phyloP scores from a whole-genome alignment of 37 sponge, comb jelly and placozoan genomes.

The Oscarella lobularis region DNA sequence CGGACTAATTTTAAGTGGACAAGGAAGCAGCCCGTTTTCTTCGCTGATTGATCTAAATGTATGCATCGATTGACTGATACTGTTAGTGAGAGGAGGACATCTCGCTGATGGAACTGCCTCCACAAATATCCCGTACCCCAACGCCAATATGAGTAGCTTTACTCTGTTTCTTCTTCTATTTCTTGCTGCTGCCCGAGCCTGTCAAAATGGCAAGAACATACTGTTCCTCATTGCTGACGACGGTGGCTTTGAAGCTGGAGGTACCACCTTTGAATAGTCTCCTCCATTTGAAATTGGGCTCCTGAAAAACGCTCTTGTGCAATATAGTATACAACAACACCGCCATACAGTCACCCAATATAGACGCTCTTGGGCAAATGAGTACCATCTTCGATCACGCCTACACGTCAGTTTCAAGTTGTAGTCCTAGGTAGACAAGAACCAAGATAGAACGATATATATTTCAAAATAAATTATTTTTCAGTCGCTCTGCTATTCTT shows the following conservation, averaged over 20 bases:
- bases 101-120: too few species aligned
- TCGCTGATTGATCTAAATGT: too few species aligned
- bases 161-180: neutral
- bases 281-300: too few species aligned
- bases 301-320: too few species aligned
- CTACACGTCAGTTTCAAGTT: slow-evolving; percentile 61
- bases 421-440: slow-evolving; percentile 24
- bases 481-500: slow-evolving; percentile 49
- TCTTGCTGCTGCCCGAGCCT: neutral
- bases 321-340: slow-evolving; percentile 27
- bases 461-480: neutral
- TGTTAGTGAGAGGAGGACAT: too few species aligned
- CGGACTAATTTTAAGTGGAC: too few species aligned
- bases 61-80: too few species aligned
- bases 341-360: slow-evolving; percentile 35
- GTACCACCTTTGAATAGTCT: too few species aligned
- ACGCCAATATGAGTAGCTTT: neutral
- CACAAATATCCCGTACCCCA: too few species aligned
- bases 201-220: slow-evolving; percentile 20
- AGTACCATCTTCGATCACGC: slow-evolving; percentile 28
- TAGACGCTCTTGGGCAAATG: slow-evolving; percentile 33
- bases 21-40: too few species aligned
- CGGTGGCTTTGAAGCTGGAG: slow-evolving; percentile 36
- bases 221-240: slow-evolving; percentile 54
- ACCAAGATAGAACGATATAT: neutral